Percentiles rank a stretch among this genome's conserved stretches.
Evolutionary conservation across 2,113 vertebrate species (phyloP).

Genomic region (Rhynchomys soricoides): DNA sequence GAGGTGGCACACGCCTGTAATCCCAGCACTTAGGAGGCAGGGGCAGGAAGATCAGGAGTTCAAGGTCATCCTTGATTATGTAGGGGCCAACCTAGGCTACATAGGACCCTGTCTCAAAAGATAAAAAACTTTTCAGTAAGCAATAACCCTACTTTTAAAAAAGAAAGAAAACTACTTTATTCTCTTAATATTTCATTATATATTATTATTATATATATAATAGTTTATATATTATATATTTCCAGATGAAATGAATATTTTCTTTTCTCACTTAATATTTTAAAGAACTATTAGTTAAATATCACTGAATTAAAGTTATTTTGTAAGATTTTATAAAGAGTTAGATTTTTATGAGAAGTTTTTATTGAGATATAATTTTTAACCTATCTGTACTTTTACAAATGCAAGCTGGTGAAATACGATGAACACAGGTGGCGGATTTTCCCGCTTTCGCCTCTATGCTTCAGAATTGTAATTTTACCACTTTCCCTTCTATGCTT

Average conservation of each 20-base stretch:
- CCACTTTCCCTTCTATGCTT: conserved; percentile 23
- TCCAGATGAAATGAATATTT: not conserved
- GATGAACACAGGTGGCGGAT: not conserved
- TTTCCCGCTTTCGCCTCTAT: conserved; percentile 27
- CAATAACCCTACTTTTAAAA: not conserved
- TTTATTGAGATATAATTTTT: conserved; percentile 53
- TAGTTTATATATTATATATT: not conserved
- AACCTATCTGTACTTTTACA: not conserved
- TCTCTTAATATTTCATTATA: not conserved
- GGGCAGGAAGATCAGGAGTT: not conserved
- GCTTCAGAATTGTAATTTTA: conserved; percentile 33
- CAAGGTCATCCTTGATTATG: not conserved
- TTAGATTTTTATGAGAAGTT: conserved; percentile 18
- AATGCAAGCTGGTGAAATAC: not conserved
- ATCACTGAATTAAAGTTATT: conserved; percentile 30
- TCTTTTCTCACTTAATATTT: conserved; percentile 28
- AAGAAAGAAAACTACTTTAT: not conserved
- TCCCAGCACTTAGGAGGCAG: not conserved
- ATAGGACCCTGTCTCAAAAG: not conserved
- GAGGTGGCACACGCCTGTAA: not conserved
- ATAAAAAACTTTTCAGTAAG: not conserved
- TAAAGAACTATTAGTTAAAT: not conserved
- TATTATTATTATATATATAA: too few species aligned
- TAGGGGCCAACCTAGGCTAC: not conserved
- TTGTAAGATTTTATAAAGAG: conserved; percentile 46